Base-by-base conservation (phyloP, 2,888 invertebrate species). In the Cosmopolites sordidus region DNA sequence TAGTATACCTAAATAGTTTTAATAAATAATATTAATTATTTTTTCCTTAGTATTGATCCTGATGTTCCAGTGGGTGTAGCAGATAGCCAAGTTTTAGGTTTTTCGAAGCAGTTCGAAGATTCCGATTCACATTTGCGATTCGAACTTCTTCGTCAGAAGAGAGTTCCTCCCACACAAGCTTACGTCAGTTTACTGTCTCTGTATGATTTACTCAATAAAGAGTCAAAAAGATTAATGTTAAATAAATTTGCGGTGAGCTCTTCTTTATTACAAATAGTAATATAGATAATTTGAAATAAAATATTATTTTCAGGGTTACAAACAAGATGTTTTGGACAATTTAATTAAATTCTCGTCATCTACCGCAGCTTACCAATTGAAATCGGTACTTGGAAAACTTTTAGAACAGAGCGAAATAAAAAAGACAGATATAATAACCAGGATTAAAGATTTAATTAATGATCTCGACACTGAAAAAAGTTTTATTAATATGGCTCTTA, bases 141-240 rank as follows among this genome's bases (percentile, higher is more conserved):
- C 9, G 60, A 60, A 40, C 40, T 66, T 17, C 61, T 76, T 54
- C 72, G 72, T 51, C 69, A 76, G 0, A 73, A 76, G n/a, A 80
- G 78, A 63, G 72, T 76, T 1, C 81, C 83, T 41, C 74, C 81
- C 1, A 82, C 80, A 0, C 73, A 75, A 1, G 79, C 84, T 0
- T 81, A 83, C 54, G 74, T 83, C 44, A 77, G 82, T 42, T 69
- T 85, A 43, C 67, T 83, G 52, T 71, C 79, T 16, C 66, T 85
- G 22, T 85, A 85, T 65, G 85, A 85, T 60, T 74, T 80, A 3
- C 63, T 85, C 43, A 84, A 83, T 66, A 79, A 84, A 58, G 85
- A 85, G 55, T 80, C 84, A 1, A 84, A 84, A 65, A 79, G 75
- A 52, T 78, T 83, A 60, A 78, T 79, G 29, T 74, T 83, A 3